Evolutionary conservation across 2,113 vertebrate genomes (phyloP), one percentile per base, ranked within the genome.

Genomic region (Naja naja): DNA sequence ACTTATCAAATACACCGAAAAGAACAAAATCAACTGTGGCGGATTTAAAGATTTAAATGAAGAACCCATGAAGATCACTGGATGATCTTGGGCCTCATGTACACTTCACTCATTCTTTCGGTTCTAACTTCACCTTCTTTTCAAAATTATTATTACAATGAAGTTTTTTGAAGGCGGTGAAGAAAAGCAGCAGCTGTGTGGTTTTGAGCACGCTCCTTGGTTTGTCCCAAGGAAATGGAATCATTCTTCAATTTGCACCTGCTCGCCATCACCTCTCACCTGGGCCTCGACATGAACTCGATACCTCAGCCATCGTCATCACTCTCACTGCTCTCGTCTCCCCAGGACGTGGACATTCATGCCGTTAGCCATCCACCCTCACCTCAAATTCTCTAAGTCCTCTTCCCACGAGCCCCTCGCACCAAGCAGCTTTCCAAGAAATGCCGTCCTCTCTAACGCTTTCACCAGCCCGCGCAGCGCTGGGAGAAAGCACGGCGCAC

Each of bases 251-350:
- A n/a, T n/a, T n/a, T n/a, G n/a, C n/a, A n/a, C 14, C n/a, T 74
- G n/a, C 69, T 34, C 69, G 69, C 16, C n/a, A 34, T 45, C 14
- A 30, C 0, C 0, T 1, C 45, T 4, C 0, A 6, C 23, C 53
- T 92, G 2, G 12, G 34, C 10, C 0, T 22, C 52, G 93, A 91
- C 20, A 89, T 89, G 45, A 86, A 95, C 3, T 96, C 97, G 30
- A 98, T 95, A 7, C 97, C 96, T 97, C 97, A 98, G 54, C 92
- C 74, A 0, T 97, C 97, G 34, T 97, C 98, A 0, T 97, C 97
- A 87, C 97, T 98, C 2, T 97, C 97, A 16, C 93, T 96, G 16
- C 91, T 97, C 93, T 98, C 97, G 1, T 96, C 96, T 1, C 97
- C 97, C 0, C 96, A 97, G 0, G 97, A 39, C 92, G 23, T 47